phyloP scores from a whole-genome alignment of 2,113 vertebrate genomes.

The Thalassoma bifasciatum region DNA sequence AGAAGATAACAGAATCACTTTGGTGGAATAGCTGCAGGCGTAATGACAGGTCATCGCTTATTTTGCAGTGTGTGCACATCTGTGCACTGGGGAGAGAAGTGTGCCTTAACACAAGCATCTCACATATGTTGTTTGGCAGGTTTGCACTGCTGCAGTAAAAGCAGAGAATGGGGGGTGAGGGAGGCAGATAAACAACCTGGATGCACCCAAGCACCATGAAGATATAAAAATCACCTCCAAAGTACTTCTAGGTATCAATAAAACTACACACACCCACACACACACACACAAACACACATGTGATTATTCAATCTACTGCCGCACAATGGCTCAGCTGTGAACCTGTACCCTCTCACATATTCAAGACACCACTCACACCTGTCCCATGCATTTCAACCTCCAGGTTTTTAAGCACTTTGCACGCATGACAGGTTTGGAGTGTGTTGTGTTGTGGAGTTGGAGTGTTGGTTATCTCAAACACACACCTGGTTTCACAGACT shows the following conservation, averaged over 20 bases:
- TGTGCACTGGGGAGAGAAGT: slow-evolving; percentile 1
- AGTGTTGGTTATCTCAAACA: slow-evolving; percentile 4
- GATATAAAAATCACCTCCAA: neutral
- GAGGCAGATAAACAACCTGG: neutral
- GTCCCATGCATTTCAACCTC: neutral
- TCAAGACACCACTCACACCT: neutral
- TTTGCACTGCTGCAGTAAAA: slow-evolving; percentile 14
- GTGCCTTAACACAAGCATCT: slow-evolving; percentile 2
- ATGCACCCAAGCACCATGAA: neutral
- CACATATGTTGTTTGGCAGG: neutral
- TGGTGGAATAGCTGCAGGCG: slow-evolving; percentile 25
- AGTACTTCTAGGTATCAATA: neutral
- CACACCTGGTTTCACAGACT: slow-evolving; percentile 93
- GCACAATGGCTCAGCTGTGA: slow-evolving; percentile 29
- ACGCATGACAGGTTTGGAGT: neutral
- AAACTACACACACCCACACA: neutral
- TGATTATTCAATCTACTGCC: slow-evolving; percentile 3
- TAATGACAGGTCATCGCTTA: neutral
- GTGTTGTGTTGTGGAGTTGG: neutral
- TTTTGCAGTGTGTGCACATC: slow-evolving; percentile 10
- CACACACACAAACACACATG: slow-evolving; percentile 8
- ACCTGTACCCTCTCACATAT: neutral
- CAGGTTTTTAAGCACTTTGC: neutral
- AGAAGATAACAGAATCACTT: slow-evolving; percentile 50
- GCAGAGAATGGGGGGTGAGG: neutral